A percentile compares a stretch with the other conserved stretches of the same genome.
Evolutionary conservation across 2,113 vertebrate genomes (phyloP).

Genomic region (sheep (Ovis aries)): DNA sequence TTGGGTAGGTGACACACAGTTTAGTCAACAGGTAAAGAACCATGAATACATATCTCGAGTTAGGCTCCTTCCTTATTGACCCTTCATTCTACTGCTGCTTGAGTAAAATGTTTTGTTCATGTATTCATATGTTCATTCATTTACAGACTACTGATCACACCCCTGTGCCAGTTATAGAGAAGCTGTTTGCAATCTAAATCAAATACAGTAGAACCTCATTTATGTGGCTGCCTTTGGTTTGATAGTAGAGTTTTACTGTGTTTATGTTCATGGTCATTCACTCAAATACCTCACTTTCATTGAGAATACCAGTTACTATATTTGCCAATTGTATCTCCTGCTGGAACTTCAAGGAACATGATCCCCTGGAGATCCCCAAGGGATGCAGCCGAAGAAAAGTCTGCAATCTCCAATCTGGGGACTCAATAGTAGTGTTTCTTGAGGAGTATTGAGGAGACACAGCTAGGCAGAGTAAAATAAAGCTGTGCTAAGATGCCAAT

Average conservation of each 20-base stretch:
- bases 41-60: background rate
- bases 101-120: conserved; percentile 1
- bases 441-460: background rate
- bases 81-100: background rate
- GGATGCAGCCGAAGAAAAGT: background rate
- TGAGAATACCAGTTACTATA: background rate
- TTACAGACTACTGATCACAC: background rate
- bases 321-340: background rate
- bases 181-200: background rate
- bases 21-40: conserved; percentile 12
- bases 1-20: background rate
- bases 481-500: background rate
- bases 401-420: background rate
- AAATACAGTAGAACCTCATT: background rate
- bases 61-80: background rate
- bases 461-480: background rate
- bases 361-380: background rate
- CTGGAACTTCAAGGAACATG: background rate
- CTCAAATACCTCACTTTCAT: background rate
- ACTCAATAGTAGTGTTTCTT: background rate
- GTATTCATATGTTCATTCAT: conserved; percentile 13
- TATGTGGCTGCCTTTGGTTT: background rate
- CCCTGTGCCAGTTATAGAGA: background rate
- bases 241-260: background rate
- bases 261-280: background rate